Conservation (phyloP, 1,140 invertebrate genomes). For the Centruroides sculpturatus region DNA sequence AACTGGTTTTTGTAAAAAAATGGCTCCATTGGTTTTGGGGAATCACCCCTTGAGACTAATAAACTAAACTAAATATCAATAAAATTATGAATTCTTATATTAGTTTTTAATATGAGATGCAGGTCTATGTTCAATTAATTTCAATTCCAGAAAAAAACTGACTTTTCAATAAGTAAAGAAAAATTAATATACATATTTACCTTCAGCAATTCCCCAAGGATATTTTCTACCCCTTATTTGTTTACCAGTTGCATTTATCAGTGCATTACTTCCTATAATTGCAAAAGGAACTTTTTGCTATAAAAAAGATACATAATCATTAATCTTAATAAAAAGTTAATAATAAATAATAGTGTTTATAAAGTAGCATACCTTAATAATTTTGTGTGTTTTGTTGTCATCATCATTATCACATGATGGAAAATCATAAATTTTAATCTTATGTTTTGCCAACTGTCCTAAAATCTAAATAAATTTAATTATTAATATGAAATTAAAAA, state of each 20-base stretch:
- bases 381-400: constrained; percentile 51
- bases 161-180: neutral
- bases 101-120: too few species aligned
- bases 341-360: too few species aligned
- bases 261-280: constrained; percentile 93
- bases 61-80: neutral
- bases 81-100: too few species aligned
- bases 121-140: too few species aligned
- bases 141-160: too few species aligned
- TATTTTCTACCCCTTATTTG: constrained; percentile 77
- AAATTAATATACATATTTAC: constrained; percentile 28
- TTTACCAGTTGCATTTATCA: constrained; percentile 49
- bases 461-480: constrained; percentile 48
- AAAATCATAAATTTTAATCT: constrained; percentile 99
- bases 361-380: constrained; percentile 36
- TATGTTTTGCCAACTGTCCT: constrained; percentile 90
- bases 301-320: neutral
- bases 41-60: too few species aligned
- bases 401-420: constrained; percentile 58
- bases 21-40: too few species aligned
- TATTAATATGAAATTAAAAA: neutral
- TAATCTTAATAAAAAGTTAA: neutral
- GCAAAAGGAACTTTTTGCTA: constrained; percentile 76
- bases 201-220: constrained; percentile 94
- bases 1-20: too few species aligned